These are phyloP conservation scores for Dufourea novaeangliae DNA, from an alignment of 1,140 invertebrate genomes.

Conservation along the genomic window DNA sequence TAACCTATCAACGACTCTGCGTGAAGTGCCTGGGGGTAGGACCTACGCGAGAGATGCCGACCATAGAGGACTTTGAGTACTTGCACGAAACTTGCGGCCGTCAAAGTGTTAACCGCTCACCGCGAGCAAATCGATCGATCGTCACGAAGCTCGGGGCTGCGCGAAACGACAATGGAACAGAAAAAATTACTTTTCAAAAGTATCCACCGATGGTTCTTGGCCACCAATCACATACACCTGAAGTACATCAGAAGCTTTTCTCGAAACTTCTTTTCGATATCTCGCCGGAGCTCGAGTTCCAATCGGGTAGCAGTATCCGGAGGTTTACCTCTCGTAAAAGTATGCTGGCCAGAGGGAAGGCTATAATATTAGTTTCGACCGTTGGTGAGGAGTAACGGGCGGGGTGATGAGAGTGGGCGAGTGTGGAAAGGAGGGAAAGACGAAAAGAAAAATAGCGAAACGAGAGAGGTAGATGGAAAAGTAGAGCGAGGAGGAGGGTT, in stretches of 20 bases:
- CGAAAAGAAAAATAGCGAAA: slow-evolving; percentile 8
- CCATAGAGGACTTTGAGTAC: too few species aligned
- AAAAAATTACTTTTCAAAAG: not conserved
- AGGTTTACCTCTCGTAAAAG: slow-evolving; percentile 47
- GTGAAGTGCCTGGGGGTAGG: too few species aligned
- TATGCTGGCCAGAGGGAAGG: slow-evolving; percentile 24
- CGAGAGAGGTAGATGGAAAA: not conserved
- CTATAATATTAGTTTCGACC: slow-evolving; percentile 62
- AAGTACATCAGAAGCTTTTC: slow-evolving; percentile 20
- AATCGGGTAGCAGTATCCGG: not conserved
- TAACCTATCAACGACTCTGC: too few species aligned
- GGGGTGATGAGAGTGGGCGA: too few species aligned
- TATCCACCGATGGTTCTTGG: not conserved
- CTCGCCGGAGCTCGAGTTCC: slow-evolving; percentile 3
- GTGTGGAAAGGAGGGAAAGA: not conserved
- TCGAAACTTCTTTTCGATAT: slow-evolving; percentile 39
- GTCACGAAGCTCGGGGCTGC: not conserved
- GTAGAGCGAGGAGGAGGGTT: not conserved
- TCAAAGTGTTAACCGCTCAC: too few species aligned
- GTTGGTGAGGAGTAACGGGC: too few species aligned
- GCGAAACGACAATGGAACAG: slow-evolving; percentile 7
- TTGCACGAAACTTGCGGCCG: too few species aligned
- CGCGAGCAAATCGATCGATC: slow-evolving; percentile 9
- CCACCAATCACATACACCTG: slow-evolving; percentile 14
- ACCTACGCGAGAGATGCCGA: too few species aligned